Evolutionary conservation across 2,888 invertebrate genomes (phyloP), one percentile per base, ranked within the genome.

Genomic region (Leptopilina myrica): DNA sequence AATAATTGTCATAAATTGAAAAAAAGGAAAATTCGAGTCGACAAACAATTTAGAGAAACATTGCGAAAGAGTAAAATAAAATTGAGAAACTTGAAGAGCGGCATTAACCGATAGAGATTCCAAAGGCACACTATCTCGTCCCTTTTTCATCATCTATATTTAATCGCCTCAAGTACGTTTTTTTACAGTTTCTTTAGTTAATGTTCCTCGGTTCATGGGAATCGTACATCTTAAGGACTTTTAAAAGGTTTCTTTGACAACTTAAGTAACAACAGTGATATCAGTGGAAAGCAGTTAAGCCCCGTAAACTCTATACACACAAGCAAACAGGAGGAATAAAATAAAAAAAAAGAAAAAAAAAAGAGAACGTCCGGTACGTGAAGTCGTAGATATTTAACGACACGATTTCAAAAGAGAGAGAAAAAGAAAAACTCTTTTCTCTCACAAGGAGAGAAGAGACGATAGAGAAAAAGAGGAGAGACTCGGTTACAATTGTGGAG

Each of bases 321-420:
- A 73, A 49, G 49, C 56, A n/a, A 73, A 33, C 73, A 56, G 33
- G 43, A 73, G 73, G 33, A 59, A 73, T 73, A 73, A 73, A 73
- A 43, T 43, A 43, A 43, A 43, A 43, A 33, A 69, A 73, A 73
- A 56, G 40, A 65, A 49, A 49, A 49, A 49, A 11, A 49, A 49
- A 8, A 43, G 5, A 49, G 49, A 49, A 49, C 9, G 49, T 49
- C 59, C 64, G 77, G 79, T 53, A 62, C 26, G 64, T 79, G 78
- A 66, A 81, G 78, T 80, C 56, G 76, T 64, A 81, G 79, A 78
- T 80, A 73, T 76, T 79, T 81, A 80, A 78, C 66, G 81, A 64
- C 64, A 75, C 56, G 62, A 77, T 73, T 73, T 73, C 73, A 81
- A 78, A 78, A 49, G 49, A 49, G 43, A 43, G 33, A 33, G 33